phyloP scores from a whole-genome alignment of 2,888 invertebrate species.

The Leptinotarsa haldemani region DNA sequence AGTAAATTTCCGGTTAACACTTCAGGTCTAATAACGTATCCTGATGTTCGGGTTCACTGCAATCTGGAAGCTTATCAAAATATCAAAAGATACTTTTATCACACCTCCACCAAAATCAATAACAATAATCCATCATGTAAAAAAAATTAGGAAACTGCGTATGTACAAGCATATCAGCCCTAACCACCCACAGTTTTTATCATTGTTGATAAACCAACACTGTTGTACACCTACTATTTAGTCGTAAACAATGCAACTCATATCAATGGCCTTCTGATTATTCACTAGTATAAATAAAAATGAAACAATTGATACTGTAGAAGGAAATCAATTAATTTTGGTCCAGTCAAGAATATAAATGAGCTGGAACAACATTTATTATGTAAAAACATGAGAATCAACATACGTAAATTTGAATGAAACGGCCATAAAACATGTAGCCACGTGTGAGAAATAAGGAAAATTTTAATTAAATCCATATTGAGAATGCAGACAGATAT shows the following conservation, averaged over 20 bases:
- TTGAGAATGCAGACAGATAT: too few relatives aligned
- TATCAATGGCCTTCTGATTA: constrained; percentile 5
- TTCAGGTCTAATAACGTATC: background rate
- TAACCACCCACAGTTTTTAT: constrained; percentile 7
- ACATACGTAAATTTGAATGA: constrained; percentile 4
- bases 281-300: constrained; percentile 23
- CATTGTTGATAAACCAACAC: constrained; percentile 6
- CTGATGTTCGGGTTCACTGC: background rate
- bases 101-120: background rate
- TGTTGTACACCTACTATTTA: background rate
- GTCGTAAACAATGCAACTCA: background rate
- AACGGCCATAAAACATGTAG: background rate
- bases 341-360: constrained; percentile 6
- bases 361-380: background rate
- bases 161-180: background rate
- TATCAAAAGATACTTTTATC: background rate
- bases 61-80: background rate
- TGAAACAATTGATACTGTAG: constrained; percentile 3
- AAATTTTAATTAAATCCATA: background rate
- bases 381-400: background rate
- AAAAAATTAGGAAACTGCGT: background rate
- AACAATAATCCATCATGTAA: background rate
- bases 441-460: background rate
- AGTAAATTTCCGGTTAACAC: background rate
- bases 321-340: constrained; percentile 16